phyloP scores from a whole-genome alignment of 2,113 vertebrate species.

The Sylvicapra grimmia region DNA sequence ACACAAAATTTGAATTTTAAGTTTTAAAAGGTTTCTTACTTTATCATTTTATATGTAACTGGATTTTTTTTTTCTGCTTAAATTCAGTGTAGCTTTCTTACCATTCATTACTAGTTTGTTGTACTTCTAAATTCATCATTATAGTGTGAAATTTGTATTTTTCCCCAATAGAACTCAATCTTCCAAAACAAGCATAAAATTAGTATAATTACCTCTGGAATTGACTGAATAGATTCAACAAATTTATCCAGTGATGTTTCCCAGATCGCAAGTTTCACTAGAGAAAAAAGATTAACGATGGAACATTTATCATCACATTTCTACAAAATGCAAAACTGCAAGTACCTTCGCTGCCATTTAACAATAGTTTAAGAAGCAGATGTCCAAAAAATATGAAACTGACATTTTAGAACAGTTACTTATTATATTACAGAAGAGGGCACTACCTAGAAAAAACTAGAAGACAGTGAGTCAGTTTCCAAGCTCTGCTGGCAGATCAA shows the following conservation, averaged over 20 bases:
- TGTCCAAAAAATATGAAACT: not conserved
- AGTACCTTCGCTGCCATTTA: not conserved
- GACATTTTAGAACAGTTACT: not conserved
- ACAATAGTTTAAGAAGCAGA: not conserved
- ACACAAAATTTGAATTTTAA: not conserved
- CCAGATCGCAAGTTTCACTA: slow-evolving; percentile 99
- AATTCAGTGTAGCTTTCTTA: not conserved
- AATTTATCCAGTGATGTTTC: slow-evolving; percentile 95
- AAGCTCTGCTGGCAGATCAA: not conserved
- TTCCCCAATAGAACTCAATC: not conserved
- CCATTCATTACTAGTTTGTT: not conserved
- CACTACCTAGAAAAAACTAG: fast-evolving
- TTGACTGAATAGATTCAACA: slow-evolving; percentile 96
- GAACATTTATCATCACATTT: not conserved
- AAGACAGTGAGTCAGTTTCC: not conserved
- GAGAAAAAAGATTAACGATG: slow-evolving; percentile 33
- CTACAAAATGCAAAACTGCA: not conserved
- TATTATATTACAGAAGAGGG: not conserved
- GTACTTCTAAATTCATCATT: not conserved
- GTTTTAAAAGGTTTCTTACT: slow-evolving; percentile 2
- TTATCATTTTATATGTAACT: not conserved
- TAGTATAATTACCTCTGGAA: slow-evolving; percentile 89
- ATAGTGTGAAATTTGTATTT: not conserved
- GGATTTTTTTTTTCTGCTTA: not conserved
- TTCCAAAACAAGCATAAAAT: slow-evolving; percentile 6